phyloP scores from a whole-genome alignment of 2,113 vertebrate species.

The Hyperopisus bebe region DNA sequence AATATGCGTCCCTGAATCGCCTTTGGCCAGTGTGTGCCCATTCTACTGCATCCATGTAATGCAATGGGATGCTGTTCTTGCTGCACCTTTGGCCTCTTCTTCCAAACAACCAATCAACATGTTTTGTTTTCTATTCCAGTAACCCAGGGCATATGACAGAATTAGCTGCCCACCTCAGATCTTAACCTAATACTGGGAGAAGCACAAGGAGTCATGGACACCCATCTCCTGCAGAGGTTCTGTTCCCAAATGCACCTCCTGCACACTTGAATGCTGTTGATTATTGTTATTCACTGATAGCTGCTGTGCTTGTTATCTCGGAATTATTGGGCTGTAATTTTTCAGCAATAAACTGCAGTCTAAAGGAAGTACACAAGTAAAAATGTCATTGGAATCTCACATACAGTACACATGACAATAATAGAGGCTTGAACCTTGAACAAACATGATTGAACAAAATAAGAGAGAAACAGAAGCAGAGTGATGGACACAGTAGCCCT shows the following conservation, averaged over 20 bases:
- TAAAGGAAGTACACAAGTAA: not conserved
- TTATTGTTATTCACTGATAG: not conserved
- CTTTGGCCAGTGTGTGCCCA: not conserved
- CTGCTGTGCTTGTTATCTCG: not conserved
- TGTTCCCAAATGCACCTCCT: not conserved
- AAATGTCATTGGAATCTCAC: not conserved
- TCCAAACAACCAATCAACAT: not conserved
- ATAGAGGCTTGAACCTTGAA: not conserved
- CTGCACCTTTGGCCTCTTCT: not conserved
- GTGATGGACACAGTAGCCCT: not conserved
- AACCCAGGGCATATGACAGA: not conserved
- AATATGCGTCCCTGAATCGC: not conserved
- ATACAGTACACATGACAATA: not conserved
- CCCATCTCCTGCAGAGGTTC: not conserved
- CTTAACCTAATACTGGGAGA: not conserved
- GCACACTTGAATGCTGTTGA: not conserved
- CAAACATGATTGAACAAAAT: not conserved
- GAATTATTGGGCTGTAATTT: not conserved
- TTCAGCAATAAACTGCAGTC: not conserved
- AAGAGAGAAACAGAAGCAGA: not conserved
- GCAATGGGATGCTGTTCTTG: not conserved
- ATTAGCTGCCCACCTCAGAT: not conserved
- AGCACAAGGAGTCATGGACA: not conserved
- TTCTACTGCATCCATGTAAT: not conserved
- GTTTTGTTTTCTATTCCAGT: not conserved